These are phyloP conservation scores for Gila orcuttii DNA, from an alignment of 2,113 vertebrate genomes.

Conservation along the genomic window DNA sequence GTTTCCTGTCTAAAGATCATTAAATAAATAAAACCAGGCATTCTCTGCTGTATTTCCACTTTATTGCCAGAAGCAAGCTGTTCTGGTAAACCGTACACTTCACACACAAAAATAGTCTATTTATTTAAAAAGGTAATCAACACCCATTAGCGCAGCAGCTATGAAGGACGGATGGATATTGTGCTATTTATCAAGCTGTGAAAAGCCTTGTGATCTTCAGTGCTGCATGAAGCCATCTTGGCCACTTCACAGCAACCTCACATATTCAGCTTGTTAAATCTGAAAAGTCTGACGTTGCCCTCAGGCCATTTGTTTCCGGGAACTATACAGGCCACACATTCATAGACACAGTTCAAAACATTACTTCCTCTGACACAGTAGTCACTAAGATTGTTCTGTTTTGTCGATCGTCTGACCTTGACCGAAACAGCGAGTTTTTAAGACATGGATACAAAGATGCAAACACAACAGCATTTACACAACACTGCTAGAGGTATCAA, in stretches of 20 bases:
- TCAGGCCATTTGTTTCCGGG: not conserved
- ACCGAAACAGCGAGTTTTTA: constrained; percentile 5
- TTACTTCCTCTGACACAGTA: constrained; percentile 9
- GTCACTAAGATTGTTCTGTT: not conserved
- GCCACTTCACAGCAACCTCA: not conserved
- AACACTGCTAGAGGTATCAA: constrained; percentile 29
- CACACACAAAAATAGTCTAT: constrained; percentile 46
- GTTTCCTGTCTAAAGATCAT: not conserved
- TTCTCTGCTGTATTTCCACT: constrained; percentile 18
- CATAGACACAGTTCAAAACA: constrained; percentile 13
- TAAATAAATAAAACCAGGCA: not conserved
- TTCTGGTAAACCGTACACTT: constrained; percentile 44
- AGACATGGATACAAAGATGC: constrained; percentile 21
- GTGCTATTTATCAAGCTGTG: constrained; percentile 39
- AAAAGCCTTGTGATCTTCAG: constrained; percentile 19
- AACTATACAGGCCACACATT: not conserved
- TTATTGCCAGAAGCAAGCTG: constrained; percentile 56
- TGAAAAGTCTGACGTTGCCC: not conserved
- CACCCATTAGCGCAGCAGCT: constrained; percentile 18
- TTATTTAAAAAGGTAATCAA: constrained; percentile 51
- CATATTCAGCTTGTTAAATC: constrained; percentile 31
- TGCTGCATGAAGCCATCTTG: constrained; percentile 4
- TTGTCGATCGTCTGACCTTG: not conserved
- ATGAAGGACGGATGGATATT: constrained; percentile 27
- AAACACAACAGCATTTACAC: constrained; percentile 40